Base-by-base conservation (phyloP, 2,797 vertebrate species). In the Oreochromis grahami region DNA sequence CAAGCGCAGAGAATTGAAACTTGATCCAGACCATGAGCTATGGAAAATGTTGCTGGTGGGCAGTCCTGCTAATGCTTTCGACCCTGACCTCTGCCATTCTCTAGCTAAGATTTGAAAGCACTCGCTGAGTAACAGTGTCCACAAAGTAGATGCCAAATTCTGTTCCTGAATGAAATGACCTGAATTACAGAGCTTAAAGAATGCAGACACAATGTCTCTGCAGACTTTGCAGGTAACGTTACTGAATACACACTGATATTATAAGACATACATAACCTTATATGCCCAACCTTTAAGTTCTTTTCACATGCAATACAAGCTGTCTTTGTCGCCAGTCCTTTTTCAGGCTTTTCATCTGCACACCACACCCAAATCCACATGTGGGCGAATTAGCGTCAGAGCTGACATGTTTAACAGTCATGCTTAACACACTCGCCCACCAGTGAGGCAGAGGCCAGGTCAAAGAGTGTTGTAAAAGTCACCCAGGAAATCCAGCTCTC, bases 71-170 rank as follows among this genome's bases (percentile, higher is more conserved):
- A 92, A 94, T 88, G 88, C 90, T 81, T 87, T 87, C 79, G 79
- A 91, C 92, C 92, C 89, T 94, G 95, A 96, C 95, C 94, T 94
- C 91, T 93, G 85, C 80, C 91, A 86, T 91, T 92, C 89, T 89
- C 77, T 51, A 81, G 79, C 87, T 85, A 79, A 84, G 72, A 88
- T 79, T 88, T 53, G 15, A 85, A 83, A 86, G 81, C 84, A 43
- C 86, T 79, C 82, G 63, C 86, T 82, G 76, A 58, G 63, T 86
- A 45, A 79, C 83, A 89, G 53, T 70, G 51, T 14, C 32, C 34
- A 36, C 76, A 60, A 45, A 86, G 29, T 76, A 83, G 53, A 86
- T 8, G 24, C 48, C 77, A 78, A 83, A 83, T 41, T 26, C 55
- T 50, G 50, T 85, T 86, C 79, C 29, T 38, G 58, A 63, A 63